Conservation (phyloP, 2,113 vertebrate genomes). For the Thalassoma bifasciatum region DNA sequence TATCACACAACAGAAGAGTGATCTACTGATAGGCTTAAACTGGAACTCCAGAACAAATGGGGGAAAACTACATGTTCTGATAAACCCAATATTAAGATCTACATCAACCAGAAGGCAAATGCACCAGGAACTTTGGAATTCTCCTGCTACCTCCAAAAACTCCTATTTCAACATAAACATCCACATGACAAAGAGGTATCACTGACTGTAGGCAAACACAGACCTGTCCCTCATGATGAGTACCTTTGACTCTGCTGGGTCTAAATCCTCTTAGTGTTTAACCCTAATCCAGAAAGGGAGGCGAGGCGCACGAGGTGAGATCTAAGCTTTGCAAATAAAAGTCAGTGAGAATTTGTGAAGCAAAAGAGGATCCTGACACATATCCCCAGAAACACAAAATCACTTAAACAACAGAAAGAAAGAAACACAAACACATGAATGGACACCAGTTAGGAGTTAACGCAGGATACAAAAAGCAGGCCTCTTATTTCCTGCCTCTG, state of each 20-base stretch:
- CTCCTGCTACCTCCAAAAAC: constrained; percentile 1
- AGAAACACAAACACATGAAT: constrained; percentile 37
- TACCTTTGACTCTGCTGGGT: constrained; percentile 67
- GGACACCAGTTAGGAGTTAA: constrained; percentile 34
- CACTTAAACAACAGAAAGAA: constrained; percentile 7
- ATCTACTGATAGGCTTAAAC: neutral
- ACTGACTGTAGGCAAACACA: constrained; percentile 12
- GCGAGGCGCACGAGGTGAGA: constrained; percentile 53
- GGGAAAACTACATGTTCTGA: neutral
- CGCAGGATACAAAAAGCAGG: constrained; percentile 52
- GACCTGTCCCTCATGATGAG: constrained; percentile 16
- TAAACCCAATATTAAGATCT: constrained; percentile 5
- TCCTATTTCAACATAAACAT: constrained; percentile 14
- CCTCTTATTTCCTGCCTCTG: constrained; percentile 68
- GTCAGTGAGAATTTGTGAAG: constrained; percentile 28
- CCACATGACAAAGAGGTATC: neutral
- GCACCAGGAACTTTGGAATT: neutral
- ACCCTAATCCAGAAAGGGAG: constrained; percentile 76
- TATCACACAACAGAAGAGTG: constrained; percentile 2
- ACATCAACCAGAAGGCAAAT: neutral
- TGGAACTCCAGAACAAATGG: neutral
- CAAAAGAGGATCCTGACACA: neutral
- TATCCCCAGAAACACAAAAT: neutral
- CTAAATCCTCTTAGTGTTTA: constrained; percentile 78
- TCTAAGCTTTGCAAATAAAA: constrained; percentile 41